These are phyloP conservation scores for Suncus etruscus DNA, from an alignment of 2,113 vertebrate species.

Conservation along the genomic window DNA sequence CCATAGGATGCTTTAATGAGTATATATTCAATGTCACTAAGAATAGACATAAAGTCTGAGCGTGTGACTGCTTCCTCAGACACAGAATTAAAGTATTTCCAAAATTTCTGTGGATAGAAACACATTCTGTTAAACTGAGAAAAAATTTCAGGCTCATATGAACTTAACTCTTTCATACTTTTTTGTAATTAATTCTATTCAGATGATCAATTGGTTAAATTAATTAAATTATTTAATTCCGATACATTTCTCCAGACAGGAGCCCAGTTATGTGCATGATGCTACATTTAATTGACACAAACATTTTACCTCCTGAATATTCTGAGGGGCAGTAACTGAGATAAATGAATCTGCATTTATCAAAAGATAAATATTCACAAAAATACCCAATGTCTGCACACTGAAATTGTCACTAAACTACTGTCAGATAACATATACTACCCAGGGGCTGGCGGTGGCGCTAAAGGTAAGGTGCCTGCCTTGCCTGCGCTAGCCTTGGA, in stretches of 20 bases:
- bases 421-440: neutral
- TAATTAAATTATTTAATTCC: neutral
- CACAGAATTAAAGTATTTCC: slow-evolving; percentile 97
- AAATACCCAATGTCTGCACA: neutral
- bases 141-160: neutral
- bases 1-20: slow-evolving; percentile 96
- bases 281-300: neutral
- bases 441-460: too few relatives aligned
- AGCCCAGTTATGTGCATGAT: neutral
- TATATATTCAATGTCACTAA: slow-evolving; percentile 93
- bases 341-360: neutral
- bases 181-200: neutral
- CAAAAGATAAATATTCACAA: accelerated
- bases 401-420: accelerated
- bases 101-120: slow-evolving; percentile 88
- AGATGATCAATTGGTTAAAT: neutral
- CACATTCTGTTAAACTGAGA: neutral
- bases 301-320: neutral
- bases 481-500: too few relatives aligned
- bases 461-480: too few relatives aligned
- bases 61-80: slow-evolving; percentile 91
- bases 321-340: accelerated
- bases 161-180: neutral
- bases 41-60: slow-evolving; percentile 93
- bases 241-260: neutral